Conservation (phyloP, 1,140 invertebrate species). For the Camponotus vicinus region DNA sequence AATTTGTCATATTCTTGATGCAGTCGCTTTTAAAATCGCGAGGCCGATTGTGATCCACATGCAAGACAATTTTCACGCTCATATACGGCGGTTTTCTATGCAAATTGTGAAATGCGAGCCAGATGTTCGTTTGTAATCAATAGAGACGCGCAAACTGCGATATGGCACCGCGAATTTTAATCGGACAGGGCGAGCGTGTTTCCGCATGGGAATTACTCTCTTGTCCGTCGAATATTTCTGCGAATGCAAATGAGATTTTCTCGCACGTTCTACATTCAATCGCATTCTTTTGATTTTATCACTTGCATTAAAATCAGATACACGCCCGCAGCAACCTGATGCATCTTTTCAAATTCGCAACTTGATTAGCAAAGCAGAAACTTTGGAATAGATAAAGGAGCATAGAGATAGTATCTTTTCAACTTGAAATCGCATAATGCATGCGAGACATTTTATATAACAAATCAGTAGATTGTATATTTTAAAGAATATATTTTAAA, state of each 20-base stretch:
- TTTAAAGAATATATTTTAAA: not conserved
- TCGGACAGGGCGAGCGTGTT: slow-evolving; percentile 49
- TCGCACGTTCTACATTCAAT: slow-evolving; percentile 25
- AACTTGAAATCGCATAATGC: slow-evolving; percentile 10
- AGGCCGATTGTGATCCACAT: slow-evolving; percentile 27
- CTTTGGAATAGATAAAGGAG: not conserved
- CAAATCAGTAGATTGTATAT: not conserved
- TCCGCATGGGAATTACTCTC: slow-evolving; percentile 43
- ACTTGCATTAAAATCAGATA: not conserved
- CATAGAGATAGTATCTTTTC: not conserved
- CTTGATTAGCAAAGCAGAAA: slow-evolving; percentile 34
- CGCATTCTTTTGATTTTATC: slow-evolving; percentile 8
- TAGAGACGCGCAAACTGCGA: slow-evolving; percentile 20
- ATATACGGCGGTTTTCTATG: not conserved
- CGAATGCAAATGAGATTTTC: slow-evolving; percentile 45
- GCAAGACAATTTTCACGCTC: not conserved
- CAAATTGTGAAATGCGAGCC: slow-evolving; percentile 42
- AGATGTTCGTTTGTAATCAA: slow-evolving; percentile 49
- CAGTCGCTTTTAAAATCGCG: slow-evolving; percentile 1
- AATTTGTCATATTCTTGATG: not conserved
- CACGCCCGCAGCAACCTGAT: slow-evolving; percentile 29
- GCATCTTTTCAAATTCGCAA: slow-evolving; percentile 27
- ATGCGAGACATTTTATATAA: not conserved
- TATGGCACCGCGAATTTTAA: slow-evolving; percentile 61
- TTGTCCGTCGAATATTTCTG: not conserved